These are phyloP conservation scores for Peromyscus eremicus DNA, from an alignment of 2,797 vertebrate species.

Conservation along the genomic window DNA sequence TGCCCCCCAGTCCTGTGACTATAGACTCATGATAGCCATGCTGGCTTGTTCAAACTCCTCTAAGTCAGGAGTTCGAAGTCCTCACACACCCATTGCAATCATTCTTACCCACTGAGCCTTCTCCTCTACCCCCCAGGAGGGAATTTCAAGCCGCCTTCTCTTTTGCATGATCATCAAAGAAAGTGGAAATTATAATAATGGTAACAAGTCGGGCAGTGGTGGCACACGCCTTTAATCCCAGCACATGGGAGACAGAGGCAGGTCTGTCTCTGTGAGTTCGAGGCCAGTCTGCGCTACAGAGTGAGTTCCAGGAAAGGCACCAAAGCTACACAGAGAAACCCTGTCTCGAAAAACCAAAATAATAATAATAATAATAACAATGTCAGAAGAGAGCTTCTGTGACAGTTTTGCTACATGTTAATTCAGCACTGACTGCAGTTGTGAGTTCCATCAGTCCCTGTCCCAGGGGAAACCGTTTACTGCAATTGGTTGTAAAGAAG, in stretches of 20 bases:
- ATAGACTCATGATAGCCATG: background rate
- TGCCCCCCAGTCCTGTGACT: background rate
- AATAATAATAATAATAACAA: background rate
- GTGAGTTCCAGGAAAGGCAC: no score
- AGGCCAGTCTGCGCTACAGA: no score
- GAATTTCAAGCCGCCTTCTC: constrained; percentile 60
- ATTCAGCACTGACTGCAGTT: constrained; percentile 64
- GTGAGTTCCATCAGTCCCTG: constrained; percentile 34
- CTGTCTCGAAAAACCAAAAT: no score
- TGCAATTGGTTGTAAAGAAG: constrained; percentile 11
- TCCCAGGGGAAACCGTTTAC: constrained; percentile 38
- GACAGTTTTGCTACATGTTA: constrained; percentile 56
- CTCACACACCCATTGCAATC: background rate
- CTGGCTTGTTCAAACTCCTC: background rate
- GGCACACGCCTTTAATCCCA: no score
- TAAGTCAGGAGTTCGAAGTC: background rate
- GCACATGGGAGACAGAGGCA: no score
- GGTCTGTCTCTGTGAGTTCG: no score
- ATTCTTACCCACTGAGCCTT: background rate
- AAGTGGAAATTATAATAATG: constrained; percentile 12
- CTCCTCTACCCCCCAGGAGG: background rate
- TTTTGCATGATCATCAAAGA: constrained; percentile 43
- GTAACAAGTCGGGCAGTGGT: no score
- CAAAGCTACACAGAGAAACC: no score
- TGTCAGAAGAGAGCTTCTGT: constrained; percentile 49